Percentiles rank a stretch among this genome's conserved stretches.
phyloP scores from a whole-genome alignment of 92 coral and sea anemone genomes.

The Epizoanthus rinbou region DNA sequence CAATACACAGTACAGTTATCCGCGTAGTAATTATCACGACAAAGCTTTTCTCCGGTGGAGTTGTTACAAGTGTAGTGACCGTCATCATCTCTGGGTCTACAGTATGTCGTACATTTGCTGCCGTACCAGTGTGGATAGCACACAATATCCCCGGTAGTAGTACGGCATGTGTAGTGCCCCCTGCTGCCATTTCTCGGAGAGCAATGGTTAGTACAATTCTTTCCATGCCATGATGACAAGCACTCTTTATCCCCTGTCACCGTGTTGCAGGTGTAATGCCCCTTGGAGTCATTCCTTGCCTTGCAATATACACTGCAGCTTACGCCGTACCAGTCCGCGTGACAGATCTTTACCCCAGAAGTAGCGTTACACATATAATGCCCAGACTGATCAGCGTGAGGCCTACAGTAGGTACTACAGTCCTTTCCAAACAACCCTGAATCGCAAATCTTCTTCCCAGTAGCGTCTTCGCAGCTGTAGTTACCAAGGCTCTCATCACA shows the following conservation, averaged over 20 bases:
- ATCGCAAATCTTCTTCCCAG: conserved; percentile 62
- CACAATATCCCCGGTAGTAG: conserved; percentile 53
- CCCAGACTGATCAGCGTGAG: conserved; percentile 56
- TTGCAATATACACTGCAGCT: conserved; percentile 59
- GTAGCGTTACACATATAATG: conserved; percentile 61
- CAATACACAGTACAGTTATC: conserved; percentile 63
- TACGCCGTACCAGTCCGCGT: conserved; percentile 62
- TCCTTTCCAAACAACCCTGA: conserved; percentile 61
- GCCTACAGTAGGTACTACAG: conserved; percentile 50
- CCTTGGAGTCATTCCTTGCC: conserved; percentile 45
- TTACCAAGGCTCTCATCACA: conserved; percentile 71
- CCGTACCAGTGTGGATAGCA: conserved; percentile 83
- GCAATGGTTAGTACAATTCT: conserved; percentile 61
- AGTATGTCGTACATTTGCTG: conserved; percentile 61
- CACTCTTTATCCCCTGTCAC: conserved; percentile 64
- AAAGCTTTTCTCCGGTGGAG: conserved; percentile 54
- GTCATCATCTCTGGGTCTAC: conserved; percentile 73
- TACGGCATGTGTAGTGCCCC: conserved; percentile 75
- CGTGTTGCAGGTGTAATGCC: conserved; percentile 61
- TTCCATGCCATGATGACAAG: conserved; percentile 71
- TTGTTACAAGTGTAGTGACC: conserved; percentile 84
- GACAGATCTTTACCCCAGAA: conserved; percentile 71
- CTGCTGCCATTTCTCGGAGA: conserved; percentile 40
- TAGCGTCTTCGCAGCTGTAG: conserved; percentile 53
- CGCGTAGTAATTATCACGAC: conserved; percentile 66